Base-by-base conservation (phyloP, 2,113 vertebrate species). In the Indri indri region DNA sequence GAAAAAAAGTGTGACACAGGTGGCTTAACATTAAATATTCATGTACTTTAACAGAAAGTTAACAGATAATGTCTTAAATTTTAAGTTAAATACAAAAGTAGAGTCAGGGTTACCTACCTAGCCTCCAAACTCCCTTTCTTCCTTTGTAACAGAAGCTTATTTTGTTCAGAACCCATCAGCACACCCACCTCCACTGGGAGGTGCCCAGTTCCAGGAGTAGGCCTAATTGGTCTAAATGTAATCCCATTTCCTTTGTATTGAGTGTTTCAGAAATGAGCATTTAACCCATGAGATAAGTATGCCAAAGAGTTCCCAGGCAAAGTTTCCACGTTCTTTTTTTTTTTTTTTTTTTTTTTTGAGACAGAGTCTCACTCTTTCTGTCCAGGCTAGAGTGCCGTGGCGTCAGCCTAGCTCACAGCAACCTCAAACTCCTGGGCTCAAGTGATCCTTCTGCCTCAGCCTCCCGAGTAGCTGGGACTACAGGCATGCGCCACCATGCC, bases 21-120 rank as follows among this genome's bases (percentile, higher is more conserved):
- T 47, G 34, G 40, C 30, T 94, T 95, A 14, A 80, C 73, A 25
- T 68, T 85, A 94, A 94, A 95, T 27, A 87, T n/a, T 52, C 45
- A 83, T 12, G 71, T 76, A 63, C n/a, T 40, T 92, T 68, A 80
- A 87, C 1, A 90, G 5, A 77, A 79, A 95, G 20, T 54, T 50
- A 91, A 40, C 2, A 76, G 11, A 47, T 23, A 47, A 27, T 2
- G 3, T 68, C 74, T 90, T 88, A 77, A 59, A 90, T n/a, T 80
- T 90, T 63, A 83, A 30, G 7, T 70, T 59, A 91, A 91, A 81
- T 30, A 68, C 16, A 79, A 80, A 89, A 74, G 23, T 0, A 87
- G 47, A 17, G 40, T n/a, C 32, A 37, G 47, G 14, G 47, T 86
- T 76, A 47, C 42, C 74, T 40, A 37, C 16, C 3, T 11, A 40